Base-by-base conservation (phyloP, 2,888 invertebrate genomes). In the Perithous albicinctus region DNA sequence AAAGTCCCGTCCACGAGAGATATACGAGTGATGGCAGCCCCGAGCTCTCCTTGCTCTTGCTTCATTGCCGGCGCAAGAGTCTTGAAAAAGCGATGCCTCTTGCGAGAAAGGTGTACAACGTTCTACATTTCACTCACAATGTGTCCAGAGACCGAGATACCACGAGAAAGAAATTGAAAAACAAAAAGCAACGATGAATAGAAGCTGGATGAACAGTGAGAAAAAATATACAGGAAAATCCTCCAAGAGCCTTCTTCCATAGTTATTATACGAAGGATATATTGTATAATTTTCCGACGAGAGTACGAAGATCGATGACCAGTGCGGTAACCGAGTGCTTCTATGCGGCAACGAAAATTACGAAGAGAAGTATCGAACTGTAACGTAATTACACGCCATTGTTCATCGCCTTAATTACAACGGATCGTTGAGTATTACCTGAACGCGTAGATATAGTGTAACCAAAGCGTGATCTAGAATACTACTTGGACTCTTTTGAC, bases 111-210 rank as follows among this genome's bases (percentile, higher is more conserved):
- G 81, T 70, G 32, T 18, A 69, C 80, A 73, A 64, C 81, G 81
- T 78, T 78, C 81, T 43, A 82, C 82, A 82, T 82, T 82, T 75
- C 75, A 72, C 70, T 64, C 48, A 70, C 82, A 75, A 75, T 78
- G 32, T 63, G 46, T 35, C 38, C 51, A 70, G 51, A 63, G 32
- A 32, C 32, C 18, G 12, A 46, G 35, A 43, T 43, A n/a, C 72
- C 46, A 41, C 23, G 61, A 41, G 12, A 12, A 2, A 20, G 3
- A 38, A 41, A 23, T 8, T 1, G 1, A 38, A 59, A 32, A 59
- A 35, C 15, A 32, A 59, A 51, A 51, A 20, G 0, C 46, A 18
- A 46, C 6, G 15, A 48, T 20, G 5, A 48, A 48, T 20, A 48
- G 12, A 46, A 18, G 8, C 7, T n/a, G n/a, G n/a, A n/a, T n/a